These are phyloP conservation scores for Mythimna lalbum DNA, from an alignment of 2,888 invertebrate species.

Conservation along the genomic window DNA sequence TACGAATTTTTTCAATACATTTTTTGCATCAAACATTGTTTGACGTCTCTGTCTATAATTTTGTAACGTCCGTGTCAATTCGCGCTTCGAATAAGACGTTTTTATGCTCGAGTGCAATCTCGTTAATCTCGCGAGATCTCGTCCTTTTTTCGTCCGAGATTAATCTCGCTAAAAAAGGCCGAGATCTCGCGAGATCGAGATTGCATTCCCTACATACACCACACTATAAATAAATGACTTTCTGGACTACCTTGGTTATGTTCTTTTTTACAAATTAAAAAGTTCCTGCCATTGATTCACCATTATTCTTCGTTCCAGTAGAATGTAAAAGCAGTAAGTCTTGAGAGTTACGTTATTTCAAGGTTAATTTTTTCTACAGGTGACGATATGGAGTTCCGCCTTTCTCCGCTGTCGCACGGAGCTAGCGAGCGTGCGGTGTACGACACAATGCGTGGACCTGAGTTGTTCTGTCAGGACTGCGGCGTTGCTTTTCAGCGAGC, in stretches of 20 bases:
- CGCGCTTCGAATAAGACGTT: too few species aligned
- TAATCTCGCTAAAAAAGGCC: too few species aligned
- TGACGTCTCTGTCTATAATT: too few species aligned
- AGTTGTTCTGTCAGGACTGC: slow-evolving; percentile 93
- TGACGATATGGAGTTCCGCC: slow-evolving; percentile 84
- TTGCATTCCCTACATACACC: too few species aligned
- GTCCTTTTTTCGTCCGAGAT: too few species aligned
- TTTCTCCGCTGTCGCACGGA: slow-evolving; percentile 76
- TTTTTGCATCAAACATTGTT: too few species aligned
- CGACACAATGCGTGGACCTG: slow-evolving; percentile 83
- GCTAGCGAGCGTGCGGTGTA: slow-evolving; percentile 66
- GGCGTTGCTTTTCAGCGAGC: slow-evolving; percentile 95
- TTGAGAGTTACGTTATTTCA: background rate
- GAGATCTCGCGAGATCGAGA: too few species aligned
- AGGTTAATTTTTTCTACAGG: slow-evolving; percentile 56
- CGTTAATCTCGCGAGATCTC: too few species aligned
- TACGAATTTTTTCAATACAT: too few species aligned
- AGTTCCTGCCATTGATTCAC: background rate
- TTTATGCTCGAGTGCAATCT: too few species aligned
- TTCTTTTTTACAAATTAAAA: background rate
- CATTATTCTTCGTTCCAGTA: background rate
- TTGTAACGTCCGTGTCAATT: too few species aligned
- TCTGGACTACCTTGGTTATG: background rate
- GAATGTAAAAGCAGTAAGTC: background rate
- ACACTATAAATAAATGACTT: background rate